Evolutionary conservation across 2,113 vertebrate genomes (phyloP), one percentile per base, ranked within the genome.

Genomic region (Eretmochelys imbricata): DNA sequence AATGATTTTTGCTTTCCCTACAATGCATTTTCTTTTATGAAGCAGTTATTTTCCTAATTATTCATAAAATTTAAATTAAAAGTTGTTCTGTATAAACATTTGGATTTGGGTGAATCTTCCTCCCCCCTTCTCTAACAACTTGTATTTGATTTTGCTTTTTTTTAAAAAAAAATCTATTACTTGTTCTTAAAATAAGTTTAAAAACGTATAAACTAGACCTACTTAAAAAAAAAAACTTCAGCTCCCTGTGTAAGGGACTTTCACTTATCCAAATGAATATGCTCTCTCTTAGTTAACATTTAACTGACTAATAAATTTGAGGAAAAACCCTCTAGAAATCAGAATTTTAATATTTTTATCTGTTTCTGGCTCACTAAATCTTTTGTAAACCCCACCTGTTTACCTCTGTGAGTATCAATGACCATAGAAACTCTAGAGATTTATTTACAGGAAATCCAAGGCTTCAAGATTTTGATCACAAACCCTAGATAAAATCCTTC

Each of bases 401-500:
- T 79, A 12, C 4, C 2, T 48, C 85, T 78, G 13, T 25, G 84
- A 54, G 49, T 42, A 35, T 35, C 38, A 65, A 27, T 20, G 12
- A 53, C 48, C 29, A 31, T 10, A 46, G 11, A 35, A 93, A 88
- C 17, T 35, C 42, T 55, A 90, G 89, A 75, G 84, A 51, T 9
- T 69, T 89, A 51, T 62, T 87, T 91, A 27, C 42, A 89, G 31
- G 51, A 24, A 17, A 93, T 54, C 31, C 55, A 35, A 53, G 35
- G 54, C 80, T 91, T 93, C 79, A 46, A 10, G 1, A 48, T 93
- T 81, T 91, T 69, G 11, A 55, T 93, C 59, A 55, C 54, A 81
- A 91, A 90, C 84, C 93, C 62, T 90, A 85, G 80, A 85, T 53
- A 96, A 85, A 96, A 92, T 42, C 80, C 38, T 84, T 48, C 90